phyloP scores from a whole-genome alignment of 2,797 vertebrate genomes.

The Falco columbarius region DNA sequence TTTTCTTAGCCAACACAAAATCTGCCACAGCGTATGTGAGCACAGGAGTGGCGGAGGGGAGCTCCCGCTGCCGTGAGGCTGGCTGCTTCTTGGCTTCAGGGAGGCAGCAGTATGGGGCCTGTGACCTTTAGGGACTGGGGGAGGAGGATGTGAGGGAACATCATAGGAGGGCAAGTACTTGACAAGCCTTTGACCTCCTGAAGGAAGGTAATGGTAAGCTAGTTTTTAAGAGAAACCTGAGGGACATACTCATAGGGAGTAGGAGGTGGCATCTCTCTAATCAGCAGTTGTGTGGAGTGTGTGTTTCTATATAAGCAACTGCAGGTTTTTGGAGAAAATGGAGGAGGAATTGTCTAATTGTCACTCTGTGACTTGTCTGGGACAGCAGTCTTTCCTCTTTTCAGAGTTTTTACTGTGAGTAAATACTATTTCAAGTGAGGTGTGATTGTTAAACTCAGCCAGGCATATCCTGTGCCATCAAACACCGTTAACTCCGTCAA shows the following conservation, averaged over 20 bases:
- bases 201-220: not conserved
- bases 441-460: not conserved
- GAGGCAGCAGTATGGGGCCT: not conserved
- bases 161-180: not conserved
- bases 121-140: not conserved
- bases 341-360: not conserved
- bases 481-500: not conserved
- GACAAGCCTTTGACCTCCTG: not conserved
- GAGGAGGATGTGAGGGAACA: not conserved
- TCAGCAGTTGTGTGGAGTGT: not conserved
- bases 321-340: not conserved
- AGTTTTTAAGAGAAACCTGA: not conserved
- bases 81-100: not conserved
- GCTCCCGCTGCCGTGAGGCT: not conserved
- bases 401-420: not conserved
- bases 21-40: fast-evolving
- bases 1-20: not conserved
- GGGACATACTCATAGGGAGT: not conserved
- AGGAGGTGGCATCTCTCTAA: not conserved
- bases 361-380: not conserved
- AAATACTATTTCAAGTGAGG: not conserved
- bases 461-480: not conserved
- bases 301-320: not conserved
- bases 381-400: not conserved
- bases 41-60: not conserved